phyloP scores from a whole-genome alignment of 2,888 invertebrate species.

The Lasioglossum villosulum region DNA sequence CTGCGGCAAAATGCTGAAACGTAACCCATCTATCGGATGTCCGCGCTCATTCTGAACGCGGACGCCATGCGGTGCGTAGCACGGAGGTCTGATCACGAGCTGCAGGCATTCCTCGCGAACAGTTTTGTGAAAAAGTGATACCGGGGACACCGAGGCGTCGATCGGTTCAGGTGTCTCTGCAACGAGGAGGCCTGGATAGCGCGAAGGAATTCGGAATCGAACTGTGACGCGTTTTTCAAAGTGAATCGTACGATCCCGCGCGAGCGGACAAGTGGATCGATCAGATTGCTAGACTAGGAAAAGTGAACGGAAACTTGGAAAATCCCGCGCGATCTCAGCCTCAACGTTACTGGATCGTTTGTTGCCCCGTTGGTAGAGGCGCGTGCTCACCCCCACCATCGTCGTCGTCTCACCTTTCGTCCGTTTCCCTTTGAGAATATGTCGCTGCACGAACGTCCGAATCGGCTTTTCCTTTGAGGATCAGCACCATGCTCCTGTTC shows the following conservation, averaged over 20 bases:
- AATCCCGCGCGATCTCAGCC: background rate
- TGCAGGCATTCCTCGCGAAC: slow-evolving; percentile 29
- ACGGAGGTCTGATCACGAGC: slow-evolving; percentile 73
- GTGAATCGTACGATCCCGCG: background rate
- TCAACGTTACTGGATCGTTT: background rate
- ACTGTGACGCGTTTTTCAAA: background rate
- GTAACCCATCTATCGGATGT: slow-evolving; percentile 82
- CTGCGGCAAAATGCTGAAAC: slow-evolving; percentile 74
- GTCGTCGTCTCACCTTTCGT: slow-evolving; percentile 4
- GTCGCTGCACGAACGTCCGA: background rate
- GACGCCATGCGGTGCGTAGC: slow-evolving; percentile 83
- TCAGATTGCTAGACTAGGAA: background rate
- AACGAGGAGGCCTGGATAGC: slow-evolving; percentile 12
- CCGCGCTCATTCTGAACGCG: slow-evolving; percentile 79
- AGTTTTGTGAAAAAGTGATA: slow-evolving; percentile 47
- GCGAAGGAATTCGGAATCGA: slow-evolving; percentile 27
- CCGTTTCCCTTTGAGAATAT: background rate
- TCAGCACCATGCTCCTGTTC: slow-evolving; percentile 20
- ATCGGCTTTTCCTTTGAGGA: background rate
- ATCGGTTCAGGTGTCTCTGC: slow-evolving; percentile 31
- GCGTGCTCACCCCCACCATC: slow-evolving; percentile 44
- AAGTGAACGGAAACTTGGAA: background rate
- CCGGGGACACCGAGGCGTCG: background rate
- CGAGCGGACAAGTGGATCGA: background rate
- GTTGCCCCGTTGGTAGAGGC: slow-evolving; percentile 9